Evolutionary conservation across 2,888 invertebrate genomes (phyloP), one percentile per base, ranked within the genome.

Genomic region (Drosophila cracens): DNA sequence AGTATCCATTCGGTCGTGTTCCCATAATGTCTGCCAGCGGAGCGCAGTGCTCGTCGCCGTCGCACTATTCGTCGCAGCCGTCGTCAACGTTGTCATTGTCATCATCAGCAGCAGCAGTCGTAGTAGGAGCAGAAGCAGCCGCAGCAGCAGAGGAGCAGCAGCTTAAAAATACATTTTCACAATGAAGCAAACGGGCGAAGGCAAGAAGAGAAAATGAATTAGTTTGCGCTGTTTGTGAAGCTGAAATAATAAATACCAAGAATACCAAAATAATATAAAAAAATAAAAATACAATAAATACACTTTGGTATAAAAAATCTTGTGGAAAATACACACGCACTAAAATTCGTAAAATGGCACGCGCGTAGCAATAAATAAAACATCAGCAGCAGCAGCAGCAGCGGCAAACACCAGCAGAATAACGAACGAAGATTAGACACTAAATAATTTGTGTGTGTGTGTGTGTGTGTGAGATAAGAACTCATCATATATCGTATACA

Each of bases 1-100:
- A 92, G 92, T 92, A 92, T 92, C 92, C 92, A 90, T 92, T 92
- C 91, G 91, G 91, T 91, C 92, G 92, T 90, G 92, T 92, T 92
- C 91, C 91, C 86, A 92, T 92, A 89, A 92, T 92, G 92, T 92
- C 91, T 89, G 87, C 90, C 83, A 87, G 84, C 89, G 89, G 84
- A 84, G 84, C 81, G 72, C 74, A 76, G 79, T 70, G 81, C 82
- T 79, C 73, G 74, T 80, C 71, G 69, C 71, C 72, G 80, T 87
- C 81, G 84, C 67, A 75, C 65, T 53, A 70, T 65, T 74, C 81
- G 83, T 87, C 89, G 89, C 85, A 82, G 87, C 83, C 89, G 85
- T 85, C 89, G 89, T 82, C 82, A 84, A 75, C 86, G 82, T 87
- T 83, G 89, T 87, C 85, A 83, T 87, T 81, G 81, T 85, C 87